Conservation (phyloP, 2,113 vertebrate genomes). For the Verasper variegatus region DNA sequence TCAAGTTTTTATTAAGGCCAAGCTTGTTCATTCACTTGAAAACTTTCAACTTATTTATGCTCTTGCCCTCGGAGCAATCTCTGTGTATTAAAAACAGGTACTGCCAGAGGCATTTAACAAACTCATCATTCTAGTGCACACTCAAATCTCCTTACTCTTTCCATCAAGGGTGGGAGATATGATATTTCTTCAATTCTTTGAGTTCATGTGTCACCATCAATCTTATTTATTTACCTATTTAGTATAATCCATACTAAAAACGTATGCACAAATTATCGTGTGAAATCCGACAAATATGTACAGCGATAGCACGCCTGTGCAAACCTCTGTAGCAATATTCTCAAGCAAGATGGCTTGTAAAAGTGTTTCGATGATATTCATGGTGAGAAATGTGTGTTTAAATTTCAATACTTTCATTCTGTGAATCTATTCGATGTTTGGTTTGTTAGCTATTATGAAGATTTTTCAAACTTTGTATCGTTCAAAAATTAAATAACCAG, state of each 20-base stretch:
- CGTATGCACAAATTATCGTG: no score
- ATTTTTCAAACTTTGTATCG: no score
- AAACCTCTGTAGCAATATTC: no score
- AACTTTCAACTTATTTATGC: slow-evolving; percentile 13
- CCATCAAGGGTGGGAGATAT: background rate
- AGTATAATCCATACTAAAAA: background rate
- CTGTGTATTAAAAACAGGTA: background rate
- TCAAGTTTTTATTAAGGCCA: slow-evolving; percentile 7
- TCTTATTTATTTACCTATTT: background rate
- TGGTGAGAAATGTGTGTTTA: no score
- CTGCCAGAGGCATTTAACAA: background rate
- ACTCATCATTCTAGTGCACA: background rate
- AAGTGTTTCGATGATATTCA: no score
- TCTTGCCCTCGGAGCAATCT: background rate
- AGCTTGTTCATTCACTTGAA: background rate
- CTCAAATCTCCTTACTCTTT: background rate
- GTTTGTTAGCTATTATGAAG: no score
- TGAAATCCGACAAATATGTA: no score
- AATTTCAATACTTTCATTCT: no score
- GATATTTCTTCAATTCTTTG: background rate
- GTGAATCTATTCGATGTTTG: no score
- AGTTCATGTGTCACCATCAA: background rate
- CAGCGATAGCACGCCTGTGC: no score
- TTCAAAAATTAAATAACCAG: no score
- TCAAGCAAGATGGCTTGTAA: no score